Evolutionary conservation across 2,888 invertebrate species (phyloP).

Genomic region (Charanyca ferruginea): DNA sequence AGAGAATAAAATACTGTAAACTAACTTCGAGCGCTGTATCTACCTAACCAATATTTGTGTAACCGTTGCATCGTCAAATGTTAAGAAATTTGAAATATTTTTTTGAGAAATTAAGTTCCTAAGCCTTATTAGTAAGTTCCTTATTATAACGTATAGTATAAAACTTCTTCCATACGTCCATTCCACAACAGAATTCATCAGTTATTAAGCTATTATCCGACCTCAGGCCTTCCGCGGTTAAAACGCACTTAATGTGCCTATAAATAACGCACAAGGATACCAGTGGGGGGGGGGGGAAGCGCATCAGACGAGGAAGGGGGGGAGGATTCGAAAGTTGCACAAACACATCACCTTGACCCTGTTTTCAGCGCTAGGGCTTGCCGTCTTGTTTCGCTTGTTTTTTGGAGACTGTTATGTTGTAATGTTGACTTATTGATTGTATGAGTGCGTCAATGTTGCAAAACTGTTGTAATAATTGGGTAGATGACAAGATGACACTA

Average conservation of each 20-base stretch:
- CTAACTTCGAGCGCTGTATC: no score
- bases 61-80: no score
- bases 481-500: not conserved
- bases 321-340: conserved; percentile 85
- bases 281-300: conserved; percentile 58
- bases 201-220: conserved; percentile 50
- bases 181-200: not conserved
- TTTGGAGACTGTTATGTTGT: conserved; percentile 19
- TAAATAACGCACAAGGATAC: conserved; percentile 69
- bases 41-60: no score
- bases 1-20: no score
- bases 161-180: not conserved
- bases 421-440: conserved; percentile 20
- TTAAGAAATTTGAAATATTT: no score
- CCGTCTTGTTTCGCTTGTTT: conserved; percentile 48
- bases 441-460: not conserved
- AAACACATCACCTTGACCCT: conserved; percentile 84
- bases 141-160: no score
- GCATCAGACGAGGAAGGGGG: conserved; percentile 60
- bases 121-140: no score
- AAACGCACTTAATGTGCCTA: conserved; percentile 57
- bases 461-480: not conserved
- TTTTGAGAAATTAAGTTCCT: no score
- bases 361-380: conserved; percentile 67
- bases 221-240: conserved; percentile 50